phyloP scores from a whole-genome alignment of 2,113 vertebrate genomes.

The Ellobius talpinus region DNA sequence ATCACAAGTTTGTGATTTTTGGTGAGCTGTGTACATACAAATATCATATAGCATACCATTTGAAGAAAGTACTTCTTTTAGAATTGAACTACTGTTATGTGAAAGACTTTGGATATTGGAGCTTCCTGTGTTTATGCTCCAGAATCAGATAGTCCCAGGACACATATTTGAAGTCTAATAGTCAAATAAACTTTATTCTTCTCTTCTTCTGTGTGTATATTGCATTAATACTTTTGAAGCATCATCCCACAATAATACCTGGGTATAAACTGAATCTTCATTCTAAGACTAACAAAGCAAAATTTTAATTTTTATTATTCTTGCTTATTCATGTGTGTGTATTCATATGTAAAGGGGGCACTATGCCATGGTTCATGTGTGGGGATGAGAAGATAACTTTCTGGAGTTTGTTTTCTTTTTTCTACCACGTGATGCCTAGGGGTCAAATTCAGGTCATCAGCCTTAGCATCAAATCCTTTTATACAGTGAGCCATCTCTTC shows the following conservation, averaged over 20 bases:
- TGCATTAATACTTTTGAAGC: not conserved
- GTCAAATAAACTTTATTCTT: not conserved
- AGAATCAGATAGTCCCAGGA: not conserved
- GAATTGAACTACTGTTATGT: not conserved
- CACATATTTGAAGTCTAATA: not conserved
- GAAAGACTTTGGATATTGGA: not conserved
- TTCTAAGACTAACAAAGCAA: not conserved
- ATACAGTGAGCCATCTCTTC: not conserved
- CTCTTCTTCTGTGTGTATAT: not conserved
- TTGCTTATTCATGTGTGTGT: not conserved
- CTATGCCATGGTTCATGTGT: not conserved
- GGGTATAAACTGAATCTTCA: not conserved
- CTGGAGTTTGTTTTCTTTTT: not conserved
- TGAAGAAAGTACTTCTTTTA: not conserved
- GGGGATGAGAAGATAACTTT: not conserved
- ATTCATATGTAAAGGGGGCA: not conserved
- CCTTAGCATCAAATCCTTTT: not conserved
- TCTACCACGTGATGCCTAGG: not conserved
- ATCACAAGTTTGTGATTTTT: not conserved
- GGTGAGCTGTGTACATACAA: not conserved
- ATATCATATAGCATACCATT: not conserved
- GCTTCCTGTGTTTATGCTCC: not conserved
- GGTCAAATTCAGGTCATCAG: not conserved
- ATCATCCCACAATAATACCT: not conserved
- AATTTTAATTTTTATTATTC: not conserved